Base-by-base conservation (phyloP, 2,113 vertebrate species). In the Triplophysa tibetana region DNA sequence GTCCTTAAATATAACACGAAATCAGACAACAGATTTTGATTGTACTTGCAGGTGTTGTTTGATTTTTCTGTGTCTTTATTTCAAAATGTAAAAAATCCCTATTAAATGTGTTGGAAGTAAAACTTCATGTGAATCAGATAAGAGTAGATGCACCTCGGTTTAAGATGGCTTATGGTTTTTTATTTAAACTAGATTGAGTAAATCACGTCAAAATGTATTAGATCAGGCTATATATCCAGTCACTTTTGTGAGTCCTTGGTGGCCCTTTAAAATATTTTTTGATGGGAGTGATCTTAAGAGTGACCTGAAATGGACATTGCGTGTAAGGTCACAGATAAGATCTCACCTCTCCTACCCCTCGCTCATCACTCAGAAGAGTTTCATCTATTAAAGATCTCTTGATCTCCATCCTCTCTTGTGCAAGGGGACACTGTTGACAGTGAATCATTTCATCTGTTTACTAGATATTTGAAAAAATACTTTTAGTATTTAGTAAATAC, bases 371-470 rank as follows among this genome's bases (percentile, higher is more conserved):
- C n/a, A 19, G 50, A 50, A 64, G 72, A 43, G 45, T 70, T 11
- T 48, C 43, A 17, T 33, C 3, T 62, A 19, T 70, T 26, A 24
- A 50, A 19, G 54, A 48, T 48, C 54, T 48, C 43, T 81, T 70
- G 13, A 70, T 64, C 64, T 62, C 62, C 12, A 16, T 60, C 41
- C 23, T 67, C 6, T 73, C n/a, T 43, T 66, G 60, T 62, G 48
- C 67, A 73, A 69, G 8, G 7, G 41, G 73, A 48, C 69, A 69
- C 23, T 13, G 77, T 23, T 60, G 69, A 63, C 60, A 60, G 24
- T 33, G 69, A 17, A 64, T 19, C 75, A 50, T 56, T 80, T 81
- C 63, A 81, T 80, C 48, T 80, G 62, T 82, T 83, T 85, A 78
- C 75, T 81, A 83, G 64, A n/a, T n/a, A n/a, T n/a, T n/a, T n/a